These are phyloP conservation scores for Anoplolepis gracilipes DNA, from an alignment of 1,140 invertebrate genomes.

Conservation along the genomic window DNA sequence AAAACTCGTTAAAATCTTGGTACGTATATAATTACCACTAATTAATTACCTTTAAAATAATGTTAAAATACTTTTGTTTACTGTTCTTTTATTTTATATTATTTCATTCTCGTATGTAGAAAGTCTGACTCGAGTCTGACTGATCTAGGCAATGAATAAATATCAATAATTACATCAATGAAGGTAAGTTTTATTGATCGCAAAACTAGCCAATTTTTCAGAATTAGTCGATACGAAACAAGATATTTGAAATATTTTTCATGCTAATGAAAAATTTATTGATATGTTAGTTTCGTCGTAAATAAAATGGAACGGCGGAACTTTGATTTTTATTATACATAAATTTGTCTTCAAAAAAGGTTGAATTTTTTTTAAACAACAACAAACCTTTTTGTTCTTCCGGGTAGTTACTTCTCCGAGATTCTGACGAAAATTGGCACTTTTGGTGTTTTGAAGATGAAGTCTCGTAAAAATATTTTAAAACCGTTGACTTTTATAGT, in stretches of 20 bases:
- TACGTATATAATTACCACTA: neutral
- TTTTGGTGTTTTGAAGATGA: no score
- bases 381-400: no score
- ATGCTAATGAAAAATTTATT: neutral
- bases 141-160: no score
- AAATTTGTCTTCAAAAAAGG: no score
- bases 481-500: no score
- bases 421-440: no score
- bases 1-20: neutral
- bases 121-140: neutral
- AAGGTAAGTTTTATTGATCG: neutral
- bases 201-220: neutral
- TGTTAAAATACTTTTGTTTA: neutral
- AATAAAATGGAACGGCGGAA: neutral
- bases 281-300: neutral
- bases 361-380: no score
- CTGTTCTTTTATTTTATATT: neutral
- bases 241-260: neutral
- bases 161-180: constrained; percentile 42
- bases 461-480: no score
- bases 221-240: neutral
- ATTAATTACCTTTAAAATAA: constrained; percentile 4
- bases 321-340: neutral
- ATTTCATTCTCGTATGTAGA: neutral
- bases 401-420: no score